phyloP scores from a whole-genome alignment of 2,888 invertebrate species.

The Cremastinae sp. region DNA sequence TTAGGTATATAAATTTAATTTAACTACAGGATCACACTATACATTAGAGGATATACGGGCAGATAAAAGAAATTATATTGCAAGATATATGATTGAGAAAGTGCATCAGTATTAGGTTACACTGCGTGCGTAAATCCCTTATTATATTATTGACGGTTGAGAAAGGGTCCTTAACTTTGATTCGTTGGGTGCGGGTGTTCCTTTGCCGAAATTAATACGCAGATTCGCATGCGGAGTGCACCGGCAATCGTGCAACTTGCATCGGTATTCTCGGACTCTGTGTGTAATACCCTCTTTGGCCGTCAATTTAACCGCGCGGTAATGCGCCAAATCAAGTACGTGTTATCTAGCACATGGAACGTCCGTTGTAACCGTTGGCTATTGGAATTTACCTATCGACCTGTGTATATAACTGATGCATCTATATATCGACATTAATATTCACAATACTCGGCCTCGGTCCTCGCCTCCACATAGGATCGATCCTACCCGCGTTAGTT shows the following conservation, averaged over 20 bases:
- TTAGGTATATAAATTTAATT: slow-evolving; percentile 81
- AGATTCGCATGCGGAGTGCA: too few relatives aligned
- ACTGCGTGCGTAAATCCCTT: too few relatives aligned
- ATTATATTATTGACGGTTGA: too few relatives aligned
- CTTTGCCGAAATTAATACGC: too few relatives aligned
- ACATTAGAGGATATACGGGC: too few relatives aligned
- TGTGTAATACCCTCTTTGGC: background rate
- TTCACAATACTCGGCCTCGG: slow-evolving; percentile 21
- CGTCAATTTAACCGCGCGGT: slow-evolving; percentile 40
- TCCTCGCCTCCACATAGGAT: background rate
- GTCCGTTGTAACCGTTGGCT: slow-evolving; percentile 38
- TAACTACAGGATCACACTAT: too few relatives aligned
- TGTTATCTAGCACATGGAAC: slow-evolving; percentile 43
- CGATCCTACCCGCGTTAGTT: slow-evolving; percentile 23
- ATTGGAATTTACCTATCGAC: slow-evolving; percentile 47
- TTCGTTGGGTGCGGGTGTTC: too few relatives aligned
- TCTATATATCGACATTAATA: slow-evolving; percentile 20
- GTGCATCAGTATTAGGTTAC: too few relatives aligned
- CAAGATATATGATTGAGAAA: too few relatives aligned
- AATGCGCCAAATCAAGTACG: slow-evolving; percentile 60
- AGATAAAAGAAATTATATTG: too few relatives aligned
- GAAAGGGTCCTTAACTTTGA: too few relatives aligned
- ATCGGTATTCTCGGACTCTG: slow-evolving; percentile 13
- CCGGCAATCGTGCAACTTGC: slow-evolving; percentile 29
- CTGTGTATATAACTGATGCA: slow-evolving; percentile 3